These are phyloP conservation scores for Rhizoglyphus robini DNA, from an alignment of 1,140 invertebrate genomes.

Conservation along the genomic window DNA sequence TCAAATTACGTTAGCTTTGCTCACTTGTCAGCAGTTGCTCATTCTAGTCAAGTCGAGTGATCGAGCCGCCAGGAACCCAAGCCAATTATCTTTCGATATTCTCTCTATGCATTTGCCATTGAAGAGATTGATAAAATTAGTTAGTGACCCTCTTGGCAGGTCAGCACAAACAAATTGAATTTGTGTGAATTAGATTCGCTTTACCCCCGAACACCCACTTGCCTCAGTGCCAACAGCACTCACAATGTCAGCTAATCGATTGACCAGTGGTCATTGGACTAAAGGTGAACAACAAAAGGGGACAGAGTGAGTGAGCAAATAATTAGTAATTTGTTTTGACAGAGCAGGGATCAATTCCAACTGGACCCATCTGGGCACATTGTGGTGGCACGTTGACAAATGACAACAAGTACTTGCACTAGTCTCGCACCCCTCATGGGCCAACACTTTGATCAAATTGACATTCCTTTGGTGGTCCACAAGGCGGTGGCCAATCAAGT, in stretches of 20 bases:
- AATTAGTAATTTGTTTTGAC: conserved; percentile 12
- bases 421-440: too few relatives aligned
- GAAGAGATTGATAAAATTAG: not conserved
- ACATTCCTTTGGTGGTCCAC: too few relatives aligned
- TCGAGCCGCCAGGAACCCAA: conserved; percentile 2
- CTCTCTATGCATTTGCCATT: not conserved
- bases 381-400: too few relatives aligned
- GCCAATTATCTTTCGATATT: conserved; percentile 10
- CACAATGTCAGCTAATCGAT: not conserved
- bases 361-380: too few relatives aligned
- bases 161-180: not conserved
- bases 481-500: too few relatives aligned
- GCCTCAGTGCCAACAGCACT: not conserved
- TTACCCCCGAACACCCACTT: too few relatives aligned
- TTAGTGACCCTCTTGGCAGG: not conserved
- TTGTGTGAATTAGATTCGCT: conserved; percentile 12
- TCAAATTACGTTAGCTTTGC: too few relatives aligned
- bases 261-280: not conserved
- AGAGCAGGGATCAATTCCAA: not conserved
- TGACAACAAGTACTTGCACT: too few relatives aligned
- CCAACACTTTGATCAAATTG: too few relatives aligned
- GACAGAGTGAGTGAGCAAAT: conserved; percentile 1
- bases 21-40: too few relatives aligned
- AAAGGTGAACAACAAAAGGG: not conserved
- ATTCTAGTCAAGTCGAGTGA: too few relatives aligned